A percentile compares a stretch with the other conserved stretches of the same genome.
These are phyloP conservation scores for Drepanosiphum platanoidis DNA, from an alignment of 2,888 invertebrate species.

Conservation along the genomic window DNA sequence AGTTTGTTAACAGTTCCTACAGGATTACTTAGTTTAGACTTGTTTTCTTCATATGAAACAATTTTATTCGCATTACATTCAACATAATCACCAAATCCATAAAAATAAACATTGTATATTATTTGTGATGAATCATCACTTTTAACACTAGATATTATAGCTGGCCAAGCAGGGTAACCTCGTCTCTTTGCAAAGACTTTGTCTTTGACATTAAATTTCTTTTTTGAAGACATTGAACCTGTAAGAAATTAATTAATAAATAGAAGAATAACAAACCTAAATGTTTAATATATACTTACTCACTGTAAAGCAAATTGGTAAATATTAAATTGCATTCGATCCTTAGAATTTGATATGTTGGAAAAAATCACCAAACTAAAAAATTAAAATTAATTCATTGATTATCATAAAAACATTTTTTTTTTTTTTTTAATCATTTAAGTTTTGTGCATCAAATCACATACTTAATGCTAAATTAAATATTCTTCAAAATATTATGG, in stretches of 20 bases:
- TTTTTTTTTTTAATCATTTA: no score
- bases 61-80: slow-evolving; percentile 85
- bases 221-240: slow-evolving; percentile 3
- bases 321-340: no score
- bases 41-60: slow-evolving; percentile 82
- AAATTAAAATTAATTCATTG: no score
- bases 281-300: neutral
- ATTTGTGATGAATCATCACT: slow-evolving; percentile 73
- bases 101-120: slow-evolving; percentile 87
- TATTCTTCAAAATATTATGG: no score
- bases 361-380: no score
- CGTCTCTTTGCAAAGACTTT: slow-evolving; percentile 96
- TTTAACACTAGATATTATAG: slow-evolving; percentile 71
- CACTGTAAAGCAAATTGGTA: neutral
- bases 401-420: no score
- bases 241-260: neutral
- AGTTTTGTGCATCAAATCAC: no score
- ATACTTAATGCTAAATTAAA: no score
- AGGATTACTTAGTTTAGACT: slow-evolving; percentile 80
- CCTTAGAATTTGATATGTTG: no score
- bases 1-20: slow-evolving; percentile 74
- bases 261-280: neutral
- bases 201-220: slow-evolving; percentile 69
- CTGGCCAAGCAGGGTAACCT: slow-evolving; percentile 98
- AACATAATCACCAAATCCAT: slow-evolving; percentile 91